Evolutionary conservation across 1,140 invertebrate species (phyloP).

Genomic region (Drosophila serrata): DNA sequence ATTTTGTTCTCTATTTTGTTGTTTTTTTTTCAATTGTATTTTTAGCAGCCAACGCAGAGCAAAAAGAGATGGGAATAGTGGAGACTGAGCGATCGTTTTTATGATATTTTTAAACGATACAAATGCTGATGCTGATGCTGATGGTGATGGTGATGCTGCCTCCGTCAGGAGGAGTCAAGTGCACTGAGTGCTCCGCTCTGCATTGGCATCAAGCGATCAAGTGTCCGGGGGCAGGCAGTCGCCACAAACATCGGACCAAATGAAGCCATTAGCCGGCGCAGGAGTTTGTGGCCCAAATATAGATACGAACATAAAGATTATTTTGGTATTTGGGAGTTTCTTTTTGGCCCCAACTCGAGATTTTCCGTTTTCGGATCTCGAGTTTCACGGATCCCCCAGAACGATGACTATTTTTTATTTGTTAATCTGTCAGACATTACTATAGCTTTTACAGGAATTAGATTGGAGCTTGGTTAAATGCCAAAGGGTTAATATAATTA

Average conservation of each 20-base stretch:
- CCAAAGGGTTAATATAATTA: not conserved
- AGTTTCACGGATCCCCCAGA: slow-evolving; percentile 41
- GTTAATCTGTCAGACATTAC: not conserved
- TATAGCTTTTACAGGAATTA: not conserved
- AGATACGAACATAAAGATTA: slow-evolving; percentile 25
- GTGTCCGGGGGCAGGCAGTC: slow-evolving; percentile 57
- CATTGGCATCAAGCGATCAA: slow-evolving; percentile 75
- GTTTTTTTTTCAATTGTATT: slow-evolving; percentile 12
- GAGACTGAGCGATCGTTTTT: slow-evolving; percentile 42
- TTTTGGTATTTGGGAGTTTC: slow-evolving; percentile 46
- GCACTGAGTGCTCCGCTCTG: slow-evolving; percentile 43
- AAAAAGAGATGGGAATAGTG: slow-evolving; percentile 19
- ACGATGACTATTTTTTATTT: not conserved
- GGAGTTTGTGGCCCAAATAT: slow-evolving; percentile 72
- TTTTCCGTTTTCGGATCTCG: slow-evolving; percentile 22
- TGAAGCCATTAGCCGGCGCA: slow-evolving; percentile 50
- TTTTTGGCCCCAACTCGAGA: slow-evolving; percentile 1
- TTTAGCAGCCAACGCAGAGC: slow-evolving; percentile 40
- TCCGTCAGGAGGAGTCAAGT: slow-evolving; percentile 59
- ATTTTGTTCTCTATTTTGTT: not conserved
- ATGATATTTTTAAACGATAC: slow-evolving; percentile 74
- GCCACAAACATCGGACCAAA: slow-evolving; percentile 47
- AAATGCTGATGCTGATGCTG: slow-evolving; percentile 56
- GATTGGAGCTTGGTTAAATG: not conserved
- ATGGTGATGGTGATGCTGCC: not conserved